Conservation (phyloP, 1,140 invertebrate species). For the Papilio dardanus region DNA sequence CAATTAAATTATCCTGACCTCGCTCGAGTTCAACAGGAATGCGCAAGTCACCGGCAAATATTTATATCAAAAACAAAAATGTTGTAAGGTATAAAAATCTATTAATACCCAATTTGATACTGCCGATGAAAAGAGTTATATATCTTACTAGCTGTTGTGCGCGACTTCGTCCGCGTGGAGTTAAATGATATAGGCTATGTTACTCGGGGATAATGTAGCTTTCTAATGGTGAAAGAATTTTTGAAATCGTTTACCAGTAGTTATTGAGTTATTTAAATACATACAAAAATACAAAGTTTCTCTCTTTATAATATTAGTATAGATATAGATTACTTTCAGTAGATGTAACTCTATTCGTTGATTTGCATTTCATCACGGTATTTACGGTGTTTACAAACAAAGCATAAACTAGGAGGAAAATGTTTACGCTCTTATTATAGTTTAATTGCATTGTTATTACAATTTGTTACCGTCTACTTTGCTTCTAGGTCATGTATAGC, state of each 20-base stretch:
- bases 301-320: no score
- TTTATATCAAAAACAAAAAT: not conserved
- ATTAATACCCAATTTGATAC: not conserved
- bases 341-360: not conserved
- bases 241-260: no score
- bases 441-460: conserved; percentile 4
- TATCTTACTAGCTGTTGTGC: no score
- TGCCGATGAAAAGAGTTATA: not conserved
- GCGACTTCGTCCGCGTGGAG: no score
- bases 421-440: not conserved
- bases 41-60: not conserved
- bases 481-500: not conserved
- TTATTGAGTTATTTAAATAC: no score
- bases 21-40: not conserved
- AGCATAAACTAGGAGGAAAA: not conserved
- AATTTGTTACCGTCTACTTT: not conserved
- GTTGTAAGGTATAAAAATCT: not conserved
- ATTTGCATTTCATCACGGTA: not conserved
- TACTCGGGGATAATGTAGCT: no score
- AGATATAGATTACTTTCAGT: no score
- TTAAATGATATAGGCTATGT: no score
- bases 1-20: not conserved
- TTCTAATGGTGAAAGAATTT: no score
- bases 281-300: no score
- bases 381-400: conserved; percentile 13